Conservation (phyloP, 2,113 vertebrate genomes). For the Agelaius tricolor region DNA sequence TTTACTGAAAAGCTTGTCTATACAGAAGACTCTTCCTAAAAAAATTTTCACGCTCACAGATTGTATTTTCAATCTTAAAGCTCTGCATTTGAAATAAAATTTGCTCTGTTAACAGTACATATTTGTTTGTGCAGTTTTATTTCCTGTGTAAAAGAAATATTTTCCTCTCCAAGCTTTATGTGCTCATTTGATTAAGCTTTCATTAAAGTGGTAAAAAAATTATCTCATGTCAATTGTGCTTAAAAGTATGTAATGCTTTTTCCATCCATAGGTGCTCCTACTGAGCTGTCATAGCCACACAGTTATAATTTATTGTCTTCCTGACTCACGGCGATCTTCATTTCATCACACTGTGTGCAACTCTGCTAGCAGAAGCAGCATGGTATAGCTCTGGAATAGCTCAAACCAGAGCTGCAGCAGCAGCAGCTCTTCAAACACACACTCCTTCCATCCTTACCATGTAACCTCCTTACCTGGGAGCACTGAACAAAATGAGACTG, state of each 20-base stretch:
- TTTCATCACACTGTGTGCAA: neutral
- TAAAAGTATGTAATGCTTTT: conserved; percentile 2
- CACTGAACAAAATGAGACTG: neutral
- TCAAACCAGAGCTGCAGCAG: neutral
- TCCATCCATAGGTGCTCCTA: neutral
- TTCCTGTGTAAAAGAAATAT: neutral
- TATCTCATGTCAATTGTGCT: neutral
- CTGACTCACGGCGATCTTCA: neutral
- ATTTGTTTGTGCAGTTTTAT: neutral
- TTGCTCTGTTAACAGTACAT: neutral
- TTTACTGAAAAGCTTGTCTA: neutral
- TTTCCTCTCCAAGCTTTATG: neutral
- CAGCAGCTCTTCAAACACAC: neutral
- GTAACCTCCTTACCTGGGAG: conserved; percentile 60
- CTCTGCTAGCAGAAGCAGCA: neutral
- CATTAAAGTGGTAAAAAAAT: neutral
- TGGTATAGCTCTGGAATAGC: neutral
- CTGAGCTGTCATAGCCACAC: neutral
- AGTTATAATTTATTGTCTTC: neutral
- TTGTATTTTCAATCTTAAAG: neutral
- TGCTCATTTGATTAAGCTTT: neutral
- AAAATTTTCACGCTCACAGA: neutral
- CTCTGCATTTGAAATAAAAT: neutral
- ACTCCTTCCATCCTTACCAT: neutral
- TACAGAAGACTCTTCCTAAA: neutral